Conservation (phyloP, 37 sponge, comb jelly and placozoan genomes). For the Sycon ciliatum region DNA sequence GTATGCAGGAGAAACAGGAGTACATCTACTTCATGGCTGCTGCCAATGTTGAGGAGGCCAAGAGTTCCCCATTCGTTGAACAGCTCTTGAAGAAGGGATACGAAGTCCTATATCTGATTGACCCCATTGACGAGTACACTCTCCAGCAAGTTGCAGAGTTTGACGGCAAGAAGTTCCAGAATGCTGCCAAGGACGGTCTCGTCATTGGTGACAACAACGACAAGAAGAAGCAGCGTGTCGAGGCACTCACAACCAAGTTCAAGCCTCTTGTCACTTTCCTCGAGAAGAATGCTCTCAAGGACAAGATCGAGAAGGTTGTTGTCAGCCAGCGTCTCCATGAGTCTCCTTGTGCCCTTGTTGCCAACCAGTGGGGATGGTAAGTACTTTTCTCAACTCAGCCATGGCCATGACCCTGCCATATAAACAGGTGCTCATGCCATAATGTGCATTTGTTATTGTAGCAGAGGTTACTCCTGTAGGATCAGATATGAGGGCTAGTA, state of each 20-base stretch:
- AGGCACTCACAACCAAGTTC: slow-evolving; percentile 56
- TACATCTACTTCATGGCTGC: slow-evolving; percentile 96
- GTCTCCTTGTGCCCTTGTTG: slow-evolving; percentile 97
- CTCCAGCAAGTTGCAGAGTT: slow-evolving; percentile 75
- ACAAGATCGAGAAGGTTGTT: slow-evolving; percentile 80
- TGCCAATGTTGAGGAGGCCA: slow-evolving; percentile 42
- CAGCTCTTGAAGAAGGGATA: slow-evolving; percentile 80
- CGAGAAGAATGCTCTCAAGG: slow-evolving; percentile 76
- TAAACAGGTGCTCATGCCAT: too few relatives aligned
- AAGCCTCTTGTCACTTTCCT: slow-evolving; percentile 81
- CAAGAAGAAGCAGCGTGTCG: slow-evolving; percentile 65
- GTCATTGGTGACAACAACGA: slow-evolving; percentile 71
- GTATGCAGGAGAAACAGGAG: slow-evolving; percentile 96
- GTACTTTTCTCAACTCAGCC: slow-evolving; percentile 14
- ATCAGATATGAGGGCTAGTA: too few relatives aligned
- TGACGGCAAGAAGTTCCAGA: slow-evolving; percentile 95
- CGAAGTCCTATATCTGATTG: slow-evolving; percentile 86
- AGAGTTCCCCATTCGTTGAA: slow-evolving; percentile 92
- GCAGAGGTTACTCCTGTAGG: too few relatives aligned
- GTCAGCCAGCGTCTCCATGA: slow-evolving; percentile 77
- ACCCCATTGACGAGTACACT: slow-evolving; percentile 90
- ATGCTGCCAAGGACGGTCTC: slow-evolving; percentile 97
- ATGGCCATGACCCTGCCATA: too few relatives aligned
- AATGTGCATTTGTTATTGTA: too few relatives aligned
- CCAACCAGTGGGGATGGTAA: slow-evolving; percentile 82